Conservation (phyloP, 2,113 vertebrate species). For the Pitta sordida region DNA sequence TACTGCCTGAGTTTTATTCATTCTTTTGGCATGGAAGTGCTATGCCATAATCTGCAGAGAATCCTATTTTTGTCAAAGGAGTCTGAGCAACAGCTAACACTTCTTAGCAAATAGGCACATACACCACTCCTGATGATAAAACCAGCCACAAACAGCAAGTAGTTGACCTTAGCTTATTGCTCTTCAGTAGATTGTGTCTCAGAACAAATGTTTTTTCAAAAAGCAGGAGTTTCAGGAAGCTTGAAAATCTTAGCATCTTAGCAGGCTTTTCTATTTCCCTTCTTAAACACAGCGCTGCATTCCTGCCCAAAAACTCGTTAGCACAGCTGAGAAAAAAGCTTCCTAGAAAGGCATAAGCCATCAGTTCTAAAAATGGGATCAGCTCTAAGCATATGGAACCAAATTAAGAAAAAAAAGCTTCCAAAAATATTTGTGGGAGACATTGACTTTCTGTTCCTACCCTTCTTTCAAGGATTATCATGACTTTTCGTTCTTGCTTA, state of each 20-base stretch:
- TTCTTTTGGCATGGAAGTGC: background rate
- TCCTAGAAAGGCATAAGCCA: background rate
- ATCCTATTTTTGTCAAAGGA: background rate
- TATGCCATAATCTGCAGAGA: background rate
- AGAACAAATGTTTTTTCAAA: background rate
- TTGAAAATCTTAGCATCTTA: background rate
- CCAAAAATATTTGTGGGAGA: background rate
- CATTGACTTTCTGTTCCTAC: background rate
- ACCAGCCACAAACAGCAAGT: background rate
- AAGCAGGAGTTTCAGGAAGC: background rate
- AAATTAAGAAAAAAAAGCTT: background rate
- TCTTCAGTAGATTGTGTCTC: background rate
- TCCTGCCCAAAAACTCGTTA: background rate
- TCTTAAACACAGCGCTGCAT: background rate
- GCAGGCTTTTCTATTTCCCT: background rate
- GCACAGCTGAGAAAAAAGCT: conserved; percentile 29
- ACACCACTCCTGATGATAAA: background rate
- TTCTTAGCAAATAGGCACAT: background rate
- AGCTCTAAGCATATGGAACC: background rate
- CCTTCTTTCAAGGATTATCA: background rate
- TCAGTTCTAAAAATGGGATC: background rate
- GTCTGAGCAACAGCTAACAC: background rate
- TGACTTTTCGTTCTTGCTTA: background rate
- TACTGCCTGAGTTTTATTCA: background rate
- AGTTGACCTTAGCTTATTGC: background rate